Conservation (phyloP, 2,888 invertebrate genomes). For the Neocrepidodera transversa region DNA sequence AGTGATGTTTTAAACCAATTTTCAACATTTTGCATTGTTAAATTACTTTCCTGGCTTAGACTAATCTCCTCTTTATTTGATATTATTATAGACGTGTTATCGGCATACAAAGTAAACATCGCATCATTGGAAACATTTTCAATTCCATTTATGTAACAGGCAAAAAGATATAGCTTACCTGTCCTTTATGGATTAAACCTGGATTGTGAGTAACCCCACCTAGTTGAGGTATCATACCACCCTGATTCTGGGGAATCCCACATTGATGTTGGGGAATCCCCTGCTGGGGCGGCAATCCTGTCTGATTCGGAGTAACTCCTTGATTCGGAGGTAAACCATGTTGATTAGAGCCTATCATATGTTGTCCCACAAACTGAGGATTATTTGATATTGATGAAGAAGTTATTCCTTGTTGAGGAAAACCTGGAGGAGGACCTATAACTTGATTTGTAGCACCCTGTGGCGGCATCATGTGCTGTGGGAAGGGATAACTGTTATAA, state of each 20-base stretch:
- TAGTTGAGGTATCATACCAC: constrained; percentile 2
- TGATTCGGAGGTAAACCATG: background rate
- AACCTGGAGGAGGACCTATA: constrained; percentile 30
- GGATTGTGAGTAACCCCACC: constrained; percentile 22
- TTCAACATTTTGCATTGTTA: no score
- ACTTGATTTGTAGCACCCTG: constrained; percentile 39
- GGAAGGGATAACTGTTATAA: constrained; percentile 42
- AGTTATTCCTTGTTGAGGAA: constrained; percentile 31
- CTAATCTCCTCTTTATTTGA: no score
- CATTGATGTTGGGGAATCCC: constrained; percentile 9
- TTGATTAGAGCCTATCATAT: constrained; percentile 34
- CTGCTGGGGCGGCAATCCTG: constrained; percentile 1
- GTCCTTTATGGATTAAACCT: constrained; percentile 26
- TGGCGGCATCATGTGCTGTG: constrained; percentile 43
- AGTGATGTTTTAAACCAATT: no score
- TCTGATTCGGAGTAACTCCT: no score
- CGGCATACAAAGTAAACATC: no score
- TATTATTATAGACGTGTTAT: no score
- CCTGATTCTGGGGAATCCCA: constrained; percentile 17
- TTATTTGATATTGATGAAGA: constrained; percentile 37
- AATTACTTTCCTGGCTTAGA: no score
- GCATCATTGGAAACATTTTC: no score
- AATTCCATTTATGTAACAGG: no score
- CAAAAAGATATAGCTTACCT: no score
- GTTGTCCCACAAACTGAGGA: constrained; percentile 42